These are phyloP conservation scores for Cryptoprocta ferox DNA, from an alignment of 2,797 vertebrate genomes.

Conservation along the genomic window DNA sequence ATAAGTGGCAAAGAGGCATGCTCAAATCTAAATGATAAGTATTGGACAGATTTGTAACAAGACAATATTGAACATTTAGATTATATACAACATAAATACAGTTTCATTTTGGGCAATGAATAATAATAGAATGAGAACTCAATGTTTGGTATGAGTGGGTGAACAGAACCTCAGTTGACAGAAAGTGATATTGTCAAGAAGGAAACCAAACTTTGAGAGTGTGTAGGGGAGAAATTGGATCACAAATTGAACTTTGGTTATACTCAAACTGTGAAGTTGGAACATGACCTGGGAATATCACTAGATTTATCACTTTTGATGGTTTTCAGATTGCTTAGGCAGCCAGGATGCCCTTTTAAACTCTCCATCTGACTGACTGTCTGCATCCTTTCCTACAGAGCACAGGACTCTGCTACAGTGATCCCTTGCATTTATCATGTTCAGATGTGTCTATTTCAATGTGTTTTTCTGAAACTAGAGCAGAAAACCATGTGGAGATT, in stretches of 20 bases:
- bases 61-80: background rate
- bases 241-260: conserved; percentile 70
- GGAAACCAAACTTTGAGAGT: background rate
- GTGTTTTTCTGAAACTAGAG: conserved; percentile 67
- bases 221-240: conserved; percentile 59
- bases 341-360: conserved; percentile 74
- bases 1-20: background rate
- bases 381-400: conserved; percentile 64
- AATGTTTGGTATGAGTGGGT: background rate
- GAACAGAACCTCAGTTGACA: background rate
- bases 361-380: conserved; percentile 67
- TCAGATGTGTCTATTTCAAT: conserved; percentile 64
- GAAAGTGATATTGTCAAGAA: conserved; percentile 11
- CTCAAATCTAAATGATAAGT: background rate
- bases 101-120: background rate
- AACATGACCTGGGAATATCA: conserved; percentile 72
- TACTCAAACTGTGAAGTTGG: conserved; percentile 73
- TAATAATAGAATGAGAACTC: background rate
- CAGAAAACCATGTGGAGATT: conserved; percentile 72
- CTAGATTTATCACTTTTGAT: conserved; percentile 81
- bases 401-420: conserved; percentile 35
- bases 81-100: background rate
- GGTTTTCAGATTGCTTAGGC: conserved; percentile 76
- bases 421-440: conserved; percentile 72
- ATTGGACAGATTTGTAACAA: background rate